Evolutionary conservation across 2,113 vertebrate genomes (phyloP), one percentile per base, ranked within the genome.

Genomic region (Amphiprion ocellaris): DNA sequence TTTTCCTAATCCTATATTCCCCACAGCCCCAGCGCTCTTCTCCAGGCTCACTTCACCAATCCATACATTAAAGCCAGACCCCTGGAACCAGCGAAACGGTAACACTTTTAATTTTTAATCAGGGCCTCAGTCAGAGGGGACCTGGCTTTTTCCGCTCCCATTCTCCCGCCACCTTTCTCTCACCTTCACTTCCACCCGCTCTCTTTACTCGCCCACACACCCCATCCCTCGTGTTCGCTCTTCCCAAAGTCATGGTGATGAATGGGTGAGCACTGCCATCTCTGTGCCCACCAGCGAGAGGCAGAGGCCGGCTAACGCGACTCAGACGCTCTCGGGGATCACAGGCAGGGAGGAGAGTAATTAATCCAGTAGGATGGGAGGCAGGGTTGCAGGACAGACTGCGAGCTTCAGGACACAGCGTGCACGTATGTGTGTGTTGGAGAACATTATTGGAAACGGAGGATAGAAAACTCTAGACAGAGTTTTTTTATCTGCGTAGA

Each of bases 211-310:
- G 26, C 82, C 74, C 76, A 74, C 79, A 26, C 69, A 60, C 73
- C 74, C 82, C 76, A 46, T 86, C 82, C 73, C 85, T 70, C 9
- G 28, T 14, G 72, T 86, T 37, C 78, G 88, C 74, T 78, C 85
- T 76, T 90, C 83, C 89, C 89, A 91, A 89, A 94, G 92, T 93
- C 92, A 87, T 72, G 33, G 90, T 95, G 95, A 94, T 94, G 92
- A 94, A 95, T 94, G 88, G 90, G 90, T 39, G 85, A 90, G 85
- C 33, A 55, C 86, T 89, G 91, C 90, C 92, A 90, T 90, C 91
- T 91, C 70, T 37, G 87, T 92, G 92, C 92, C 94, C 90, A 93
- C 90, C 88, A 92, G 94, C 92, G 15, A 93, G 90, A 92, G 85
- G 87, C 85, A 78, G 76, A 85, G 89, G 89, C 89, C 85, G 46